Conservation (phyloP, 2,113 vertebrate species). For the Leptocoma aspasia region DNA sequence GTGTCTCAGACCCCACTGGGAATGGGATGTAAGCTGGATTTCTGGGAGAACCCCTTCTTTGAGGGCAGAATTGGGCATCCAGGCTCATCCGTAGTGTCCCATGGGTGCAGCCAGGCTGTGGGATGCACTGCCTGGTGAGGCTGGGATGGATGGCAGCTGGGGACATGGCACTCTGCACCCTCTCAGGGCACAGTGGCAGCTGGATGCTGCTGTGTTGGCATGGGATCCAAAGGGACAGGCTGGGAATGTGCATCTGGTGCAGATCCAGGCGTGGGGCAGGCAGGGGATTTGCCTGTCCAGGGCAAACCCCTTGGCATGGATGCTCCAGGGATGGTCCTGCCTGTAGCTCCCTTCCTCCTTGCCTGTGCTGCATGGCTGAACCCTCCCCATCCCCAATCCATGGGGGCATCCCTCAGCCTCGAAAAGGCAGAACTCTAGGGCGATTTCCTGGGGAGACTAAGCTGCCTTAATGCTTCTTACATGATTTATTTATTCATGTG, state of each 20-base stretch:
- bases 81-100: background rate
- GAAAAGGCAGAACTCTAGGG: constrained; percentile 24
- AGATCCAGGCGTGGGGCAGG: background rate
- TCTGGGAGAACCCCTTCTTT: background rate
- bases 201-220: rapidly evolving
- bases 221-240: background rate
- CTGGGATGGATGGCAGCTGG: background rate
- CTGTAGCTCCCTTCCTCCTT: background rate
- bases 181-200: background rate
- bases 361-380: background rate
- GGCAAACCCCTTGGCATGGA: background rate
- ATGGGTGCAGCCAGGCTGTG: background rate
- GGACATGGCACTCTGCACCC: rapidly evolving
- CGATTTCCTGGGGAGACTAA: constrained; percentile 1
- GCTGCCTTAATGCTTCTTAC: constrained; percentile 60
- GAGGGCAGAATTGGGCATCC: background rate
- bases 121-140: background rate
- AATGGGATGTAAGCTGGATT: background rate
- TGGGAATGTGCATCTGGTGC: background rate
- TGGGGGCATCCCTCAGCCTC: background rate
- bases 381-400: background rate
- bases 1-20: rapidly evolving
- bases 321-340: background rate
- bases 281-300: background rate
- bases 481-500: constrained; percentile 51